Evolutionary conservation across 2,888 invertebrate genomes (phyloP), one percentile per base, ranked within the genome.

Genomic region (Urechis unicinctus): DNA sequence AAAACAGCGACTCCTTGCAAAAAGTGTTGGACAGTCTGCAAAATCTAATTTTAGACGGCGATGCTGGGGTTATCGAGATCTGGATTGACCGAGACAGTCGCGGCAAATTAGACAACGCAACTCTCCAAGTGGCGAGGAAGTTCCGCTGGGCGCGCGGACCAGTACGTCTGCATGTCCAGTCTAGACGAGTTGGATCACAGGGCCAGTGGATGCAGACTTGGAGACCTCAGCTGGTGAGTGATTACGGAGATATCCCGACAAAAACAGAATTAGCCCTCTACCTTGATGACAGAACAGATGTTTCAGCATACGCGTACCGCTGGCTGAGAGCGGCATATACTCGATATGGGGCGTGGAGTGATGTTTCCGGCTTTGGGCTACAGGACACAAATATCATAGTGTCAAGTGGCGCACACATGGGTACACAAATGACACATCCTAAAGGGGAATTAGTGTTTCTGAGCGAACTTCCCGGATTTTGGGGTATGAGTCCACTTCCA

Each of bases 261-360:
- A 13, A 44, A 21, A 44, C 17, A 22, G 72, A 72, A 57, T 63
- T 71, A 22, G 69, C 65, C 1, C 55, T 72, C 0, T 62, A 70
- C 24, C 50, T 71, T 5, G 71, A 71, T 42, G 71, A 71, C 49
- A 70, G 70, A 51, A 26, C 69, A 17, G 60, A 63, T n/a, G 61
- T 70, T 2, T 70, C 69, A 0, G 65, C 60, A n/a, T 62, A 58
- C 46, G 65, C 67, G 31, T 70, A 68, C 51, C 56, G 60, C 26
- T 70, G 67, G 66, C 53, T 70, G 30, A 64, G 64, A 57, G 53
- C 60, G 28, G 68, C 64, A 6, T 67, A 70, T 50, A 50, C 31
- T 3, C 64, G 64, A 13, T 70, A 67, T 50, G 66, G 65, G 26
- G 41, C 30, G 4, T 26, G 52, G 25, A 47, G 56, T 1, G 59